These are phyloP conservation scores for Zaprionus taronus DNA, from an alignment of 1,140 invertebrate species.

Conservation along the genomic window DNA sequence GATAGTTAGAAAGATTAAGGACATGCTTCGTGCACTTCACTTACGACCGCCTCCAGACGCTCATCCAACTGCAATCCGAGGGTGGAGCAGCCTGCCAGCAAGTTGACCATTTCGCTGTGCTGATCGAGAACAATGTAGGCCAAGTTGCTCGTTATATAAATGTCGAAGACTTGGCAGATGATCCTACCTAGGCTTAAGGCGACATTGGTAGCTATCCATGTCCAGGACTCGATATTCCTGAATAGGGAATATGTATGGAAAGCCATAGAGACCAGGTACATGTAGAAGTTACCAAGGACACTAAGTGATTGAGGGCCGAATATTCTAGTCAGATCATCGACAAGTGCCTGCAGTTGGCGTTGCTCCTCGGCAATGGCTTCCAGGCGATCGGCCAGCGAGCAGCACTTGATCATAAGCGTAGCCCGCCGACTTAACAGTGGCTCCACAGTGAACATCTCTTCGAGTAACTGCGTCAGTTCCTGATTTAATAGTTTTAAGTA, in stretches of 20 bases:
- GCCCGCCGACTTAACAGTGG: neutral
- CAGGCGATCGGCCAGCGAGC: slow-evolving; percentile 1
- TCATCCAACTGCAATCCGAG: neutral
- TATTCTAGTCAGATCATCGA: neutral
- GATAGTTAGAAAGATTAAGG: neutral
- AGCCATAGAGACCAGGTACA: neutral
- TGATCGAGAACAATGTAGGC: neutral
- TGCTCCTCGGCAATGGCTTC: neutral
- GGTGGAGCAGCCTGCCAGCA: neutral
- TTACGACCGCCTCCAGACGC: neutral
- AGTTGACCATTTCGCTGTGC: neutral
- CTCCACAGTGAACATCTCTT: neutral
- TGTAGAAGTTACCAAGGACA: neutral
- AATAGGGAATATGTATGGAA: neutral
- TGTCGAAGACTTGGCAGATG: neutral
- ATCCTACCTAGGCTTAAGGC: neutral
- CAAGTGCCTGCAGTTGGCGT: neutral
- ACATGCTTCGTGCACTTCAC: neutral
- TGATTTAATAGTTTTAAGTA: neutral
- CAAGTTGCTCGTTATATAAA: neutral
- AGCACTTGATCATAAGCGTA: neutral
- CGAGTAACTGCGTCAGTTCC: neutral
- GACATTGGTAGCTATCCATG: accelerated
- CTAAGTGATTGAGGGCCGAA: neutral
- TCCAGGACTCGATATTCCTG: neutral